phyloP scores from a whole-genome alignment of 2,888 invertebrate species.

The Amorpha juglandis region DNA sequence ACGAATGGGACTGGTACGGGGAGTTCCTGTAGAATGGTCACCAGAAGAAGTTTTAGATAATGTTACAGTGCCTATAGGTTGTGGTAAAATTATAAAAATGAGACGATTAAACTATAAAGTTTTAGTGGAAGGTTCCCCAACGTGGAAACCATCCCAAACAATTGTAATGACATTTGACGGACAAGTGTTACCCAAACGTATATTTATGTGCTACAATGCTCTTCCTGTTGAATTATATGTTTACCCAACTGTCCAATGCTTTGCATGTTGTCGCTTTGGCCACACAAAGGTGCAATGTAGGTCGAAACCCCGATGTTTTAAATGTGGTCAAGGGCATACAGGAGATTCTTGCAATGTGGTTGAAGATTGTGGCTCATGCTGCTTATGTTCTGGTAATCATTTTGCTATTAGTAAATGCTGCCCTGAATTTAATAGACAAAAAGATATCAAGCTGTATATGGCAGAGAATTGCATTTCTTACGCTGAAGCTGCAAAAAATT shows the following conservation, averaged over 20 bases:
- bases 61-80: conserved; percentile 17
- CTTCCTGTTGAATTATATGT: conserved; percentile 16
- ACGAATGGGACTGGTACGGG: conserved; percentile 18
- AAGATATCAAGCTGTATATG: conserved; percentile 29
- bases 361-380: neutral
- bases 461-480: conserved; percentile 5
- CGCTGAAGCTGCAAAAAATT: neutral
- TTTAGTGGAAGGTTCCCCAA: neutral
- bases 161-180: conserved; percentile 1
- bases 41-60: conserved; percentile 17
- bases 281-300: conserved; percentile 30
- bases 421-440: conserved; percentile 28
- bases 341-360: conserved; percentile 18
- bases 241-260: conserved; percentile 33
- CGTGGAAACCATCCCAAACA: conserved; percentile 25
- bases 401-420: conserved; percentile 29
- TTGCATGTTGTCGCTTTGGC: conserved; percentile 31
- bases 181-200: too few relatives aligned
- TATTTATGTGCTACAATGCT: conserved; percentile 4
- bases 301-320: conserved; percentile 28
- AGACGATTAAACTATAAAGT: neutral
- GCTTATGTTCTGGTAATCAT: conserved; percentile 21
- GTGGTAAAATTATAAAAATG: neutral
- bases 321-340: conserved; percentile 30
- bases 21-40: conserved; percentile 21